A percentile compares a stretch with the other conserved stretches of the same genome.
phyloP scores from a whole-genome alignment of 2,888 invertebrate species.

The Dastarcus helophoroides region DNA sequence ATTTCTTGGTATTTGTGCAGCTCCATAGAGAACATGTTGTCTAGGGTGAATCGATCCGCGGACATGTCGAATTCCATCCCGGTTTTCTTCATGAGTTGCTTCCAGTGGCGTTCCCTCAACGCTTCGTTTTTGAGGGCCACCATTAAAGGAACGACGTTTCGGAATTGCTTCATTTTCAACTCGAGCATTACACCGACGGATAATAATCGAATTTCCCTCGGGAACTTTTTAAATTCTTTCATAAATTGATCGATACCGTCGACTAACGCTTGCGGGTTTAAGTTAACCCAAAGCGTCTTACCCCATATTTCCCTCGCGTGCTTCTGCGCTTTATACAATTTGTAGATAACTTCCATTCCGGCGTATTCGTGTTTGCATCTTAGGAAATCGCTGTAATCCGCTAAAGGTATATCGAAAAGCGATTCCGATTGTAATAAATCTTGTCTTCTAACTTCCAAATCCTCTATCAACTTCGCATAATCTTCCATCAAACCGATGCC shows the following conservation, averaged over 20 bases:
- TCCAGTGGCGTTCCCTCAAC: slow-evolving; percentile 83
- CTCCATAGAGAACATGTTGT: slow-evolving; percentile 90
- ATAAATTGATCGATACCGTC: slow-evolving; percentile 81
- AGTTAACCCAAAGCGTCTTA: slow-evolving; percentile 75
- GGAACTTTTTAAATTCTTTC: slow-evolving; percentile 64
- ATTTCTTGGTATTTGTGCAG: slow-evolving; percentile 75
- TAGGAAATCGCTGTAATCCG: slow-evolving; percentile 68
- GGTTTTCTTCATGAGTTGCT: slow-evolving; percentile 76
- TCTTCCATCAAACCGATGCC: slow-evolving; percentile 63
- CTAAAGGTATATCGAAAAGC: slow-evolving; percentile 76
- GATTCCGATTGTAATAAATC: slow-evolving; percentile 64
- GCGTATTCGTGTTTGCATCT: slow-evolving; percentile 51
- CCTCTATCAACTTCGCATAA: slow-evolving; percentile 52
- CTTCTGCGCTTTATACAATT: slow-evolving; percentile 68
- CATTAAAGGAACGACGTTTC: slow-evolving; percentile 77
- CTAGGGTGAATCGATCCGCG: slow-evolving; percentile 70
- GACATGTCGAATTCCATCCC: slow-evolving; percentile 77
- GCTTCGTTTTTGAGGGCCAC: slow-evolving; percentile 86
- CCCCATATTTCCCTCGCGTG: slow-evolving; percentile 70
- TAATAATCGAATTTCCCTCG: slow-evolving; percentile 48
- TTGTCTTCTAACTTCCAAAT: slow-evolving; percentile 53
- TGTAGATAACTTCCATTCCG: slow-evolving; percentile 60
- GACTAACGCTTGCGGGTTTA: slow-evolving; percentile 70
- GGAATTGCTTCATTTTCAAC: slow-evolving; percentile 79
- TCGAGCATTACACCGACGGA: slow-evolving; percentile 60